Percentiles rank a stretch among this genome's conserved stretches.
Evolutionary conservation across 2,797 vertebrate species (phyloP).

Genomic region (Sebastes jordani): DNA sequence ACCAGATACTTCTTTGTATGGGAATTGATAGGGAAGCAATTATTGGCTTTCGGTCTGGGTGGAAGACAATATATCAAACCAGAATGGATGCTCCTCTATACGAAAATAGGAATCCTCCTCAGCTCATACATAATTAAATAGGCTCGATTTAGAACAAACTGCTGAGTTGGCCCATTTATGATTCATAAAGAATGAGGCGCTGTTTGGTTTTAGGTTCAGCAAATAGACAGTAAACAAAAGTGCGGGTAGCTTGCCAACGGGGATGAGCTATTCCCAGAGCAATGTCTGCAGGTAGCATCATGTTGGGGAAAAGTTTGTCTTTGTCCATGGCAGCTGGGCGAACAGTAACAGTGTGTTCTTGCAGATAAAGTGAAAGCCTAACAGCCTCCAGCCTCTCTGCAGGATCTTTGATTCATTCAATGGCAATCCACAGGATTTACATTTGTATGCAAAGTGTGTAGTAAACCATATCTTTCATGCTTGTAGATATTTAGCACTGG

Average conservation of each 20-base stretch:
- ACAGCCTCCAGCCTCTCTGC: background rate
- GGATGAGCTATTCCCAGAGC: constrained; percentile 14
- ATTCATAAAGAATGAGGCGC: constrained; percentile 41
- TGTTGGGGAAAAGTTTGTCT: background rate
- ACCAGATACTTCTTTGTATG: background rate
- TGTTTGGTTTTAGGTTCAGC: constrained; percentile 44
- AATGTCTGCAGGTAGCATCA: constrained; percentile 6
- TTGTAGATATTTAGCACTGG: background rate
- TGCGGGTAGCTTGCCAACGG: background rate
- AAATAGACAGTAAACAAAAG: constrained; percentile 31
- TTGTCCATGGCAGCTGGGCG: background rate
- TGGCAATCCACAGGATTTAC: background rate
- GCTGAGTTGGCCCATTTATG: constrained; percentile 48
- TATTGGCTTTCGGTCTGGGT: background rate
- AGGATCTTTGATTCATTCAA: background rate
- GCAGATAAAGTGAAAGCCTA: background rate
- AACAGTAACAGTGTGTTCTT: background rate
- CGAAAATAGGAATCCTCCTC: constrained; percentile 28
- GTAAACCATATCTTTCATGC: background rate
- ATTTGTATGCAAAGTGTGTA: background rate
- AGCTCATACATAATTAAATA: constrained; percentile 63
- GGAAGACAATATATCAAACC: background rate
- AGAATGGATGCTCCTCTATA: background rate
- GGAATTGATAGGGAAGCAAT: background rate
- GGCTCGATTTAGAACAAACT: constrained; percentile 49